Base-by-base conservation (phyloP, 2,113 vertebrate species). In the Bujurquina vittata region DNA sequence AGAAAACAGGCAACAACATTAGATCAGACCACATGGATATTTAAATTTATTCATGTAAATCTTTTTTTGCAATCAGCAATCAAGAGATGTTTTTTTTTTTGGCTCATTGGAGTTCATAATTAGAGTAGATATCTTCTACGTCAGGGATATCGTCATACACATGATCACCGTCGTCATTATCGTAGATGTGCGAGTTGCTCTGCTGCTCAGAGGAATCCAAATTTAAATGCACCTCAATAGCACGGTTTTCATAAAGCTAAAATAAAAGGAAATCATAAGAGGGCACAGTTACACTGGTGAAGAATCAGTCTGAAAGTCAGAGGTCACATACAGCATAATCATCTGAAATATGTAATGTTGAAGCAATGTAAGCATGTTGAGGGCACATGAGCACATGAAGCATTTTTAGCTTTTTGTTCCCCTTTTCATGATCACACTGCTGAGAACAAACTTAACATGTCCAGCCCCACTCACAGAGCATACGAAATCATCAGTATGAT, bases 401-500 rank as follows among this genome's bases (percentile, higher is more conserved):
- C 15, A 49, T 52, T 18, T 52, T 7, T 7, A 15, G 7, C 17
- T 17, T 49, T 17, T 49, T 49, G 6, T 18, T 40, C 1, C 6
- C 37, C 6, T 40, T 52, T 52, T 18, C 5, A 18, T 49, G 46
- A 49, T 49, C 46, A 49, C 46, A 6, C 12, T 12, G 5, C 10
- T 0, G 26, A 72, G 26, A 54, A 54, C 31, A 52, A 72, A 72
- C 10, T 4, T 54, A 54, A 72, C 26, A 72, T 72, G 54, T 0
- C 12, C 67, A 54, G 26, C 46, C 20, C 18, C 2, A n/a, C 46
- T 72, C 10, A 0, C 26, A n/a, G 54, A 54, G n/a, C 55, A 56
- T 22, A 26, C 0, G 0, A 54, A 72, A 72, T 52, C 1, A 2
- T 4, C 46, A 72, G 46, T 33, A 72, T 1, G 1, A 49, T 54